Evolutionary conservation across 2,888 invertebrate genomes (phyloP).

Genomic region (Nomada ruficornis): DNA sequence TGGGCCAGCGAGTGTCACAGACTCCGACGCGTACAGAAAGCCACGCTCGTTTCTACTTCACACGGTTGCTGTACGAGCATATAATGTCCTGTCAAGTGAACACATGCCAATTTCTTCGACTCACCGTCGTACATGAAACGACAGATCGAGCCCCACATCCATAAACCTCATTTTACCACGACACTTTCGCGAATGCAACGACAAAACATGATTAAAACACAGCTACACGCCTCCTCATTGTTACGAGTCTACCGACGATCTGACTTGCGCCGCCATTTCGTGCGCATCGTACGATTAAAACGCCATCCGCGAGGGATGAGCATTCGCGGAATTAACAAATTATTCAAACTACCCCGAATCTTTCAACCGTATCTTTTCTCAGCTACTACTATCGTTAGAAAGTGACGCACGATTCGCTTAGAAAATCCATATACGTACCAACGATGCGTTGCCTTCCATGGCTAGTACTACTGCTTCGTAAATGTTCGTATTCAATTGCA

Average conservation of each 20-base stretch:
- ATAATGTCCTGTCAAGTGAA: constrained; percentile 62
- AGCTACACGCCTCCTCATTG: constrained; percentile 73
- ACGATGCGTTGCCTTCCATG: too few species aligned
- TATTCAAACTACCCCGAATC: constrained; percentile 22
- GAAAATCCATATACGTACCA: background rate
- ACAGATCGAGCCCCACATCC: constrained; percentile 55
- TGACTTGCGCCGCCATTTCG: constrained; percentile 64
- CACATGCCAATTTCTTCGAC: constrained; percentile 63
- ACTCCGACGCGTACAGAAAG: constrained; percentile 70
- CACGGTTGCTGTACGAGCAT: constrained; percentile 64
- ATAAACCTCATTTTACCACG: constrained; percentile 64
- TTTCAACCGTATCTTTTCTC: background rate
- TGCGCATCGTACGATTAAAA: constrained; percentile 24
- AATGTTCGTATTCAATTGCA: too few species aligned
- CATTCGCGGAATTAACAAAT: constrained; percentile 28
- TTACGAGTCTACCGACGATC: constrained; percentile 70
- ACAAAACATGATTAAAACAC: constrained; percentile 66
- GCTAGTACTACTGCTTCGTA: too few species aligned
- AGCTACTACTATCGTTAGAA: background rate
- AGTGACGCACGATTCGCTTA: too few species aligned
- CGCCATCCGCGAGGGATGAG: constrained; percentile 6
- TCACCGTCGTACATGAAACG: constrained; percentile 60
- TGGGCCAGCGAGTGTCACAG: constrained; percentile 71
- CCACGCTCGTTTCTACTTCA: constrained; percentile 55
- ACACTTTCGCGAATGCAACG: constrained; percentile 49